Base-by-base conservation (phyloP, 2,888 invertebrate genomes). In the Callimorpha dominula region DNA sequence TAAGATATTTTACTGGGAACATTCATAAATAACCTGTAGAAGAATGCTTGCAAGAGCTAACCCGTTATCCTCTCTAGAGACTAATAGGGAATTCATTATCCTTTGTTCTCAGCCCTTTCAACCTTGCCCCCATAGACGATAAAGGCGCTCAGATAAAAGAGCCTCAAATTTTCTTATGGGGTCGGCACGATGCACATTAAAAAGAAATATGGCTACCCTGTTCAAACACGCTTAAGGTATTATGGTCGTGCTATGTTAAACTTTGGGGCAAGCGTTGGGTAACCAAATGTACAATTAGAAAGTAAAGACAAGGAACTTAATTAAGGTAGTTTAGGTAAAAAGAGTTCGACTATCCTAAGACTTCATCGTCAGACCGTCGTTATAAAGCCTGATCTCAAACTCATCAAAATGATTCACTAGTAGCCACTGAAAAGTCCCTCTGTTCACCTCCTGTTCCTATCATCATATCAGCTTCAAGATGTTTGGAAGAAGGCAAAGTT, bases 51-150 rank as follows among this genome's bases (percentile, higher is more conserved):
- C 73, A 76, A 75, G 76, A 78, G 73, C 77, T 80, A 72, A 75
- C 80, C 77, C 72, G 63, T 64, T 79, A 85, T 84, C 73, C 78
- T 72, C 84, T 81, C 85, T 72, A 62, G 80, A 79, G 87, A 66
- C 79, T 85, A 83, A 86, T 85, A 85, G 81, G 74, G 85, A 87
- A 87, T 87, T 87, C 88, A 87, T 88, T 87, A 88, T 81, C 85
- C 85, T 82, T 86, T 86, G 84, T 86, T 81, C 75, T 74, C 80
- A 77, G 76, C 78, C 79, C 80, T 81, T 83, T 80, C 78, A 80
- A 75, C 72, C 65, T 76, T 67, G 54, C 65, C 63, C 73, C 70
- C 71, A 69, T 66, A 50, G 70, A 69, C 74, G 83, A 84, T 82
- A 84, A 83, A 74, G 64, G 73, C 14, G 73, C 74, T 75, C 75